Conservation (phyloP, 2,113 vertebrate genomes). For the Chloebia gouldiae region DNA sequence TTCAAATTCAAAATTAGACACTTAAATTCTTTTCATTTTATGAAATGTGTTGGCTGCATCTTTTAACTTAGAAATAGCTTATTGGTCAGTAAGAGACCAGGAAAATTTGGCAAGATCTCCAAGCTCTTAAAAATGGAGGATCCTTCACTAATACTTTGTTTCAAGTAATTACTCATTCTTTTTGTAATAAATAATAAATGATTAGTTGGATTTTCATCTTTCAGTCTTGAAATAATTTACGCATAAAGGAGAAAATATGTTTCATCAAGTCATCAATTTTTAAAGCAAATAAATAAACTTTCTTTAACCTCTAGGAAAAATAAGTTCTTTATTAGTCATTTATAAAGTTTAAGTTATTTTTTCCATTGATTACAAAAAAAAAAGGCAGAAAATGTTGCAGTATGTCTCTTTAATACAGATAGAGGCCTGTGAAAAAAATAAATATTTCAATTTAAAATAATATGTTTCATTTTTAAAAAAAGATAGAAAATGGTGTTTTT, state of each 20-base stretch:
- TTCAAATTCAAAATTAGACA: not conserved
- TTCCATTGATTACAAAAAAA: not conserved
- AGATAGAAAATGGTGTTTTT: not conserved
- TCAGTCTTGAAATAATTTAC: not conserved
- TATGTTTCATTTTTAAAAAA: not conserved
- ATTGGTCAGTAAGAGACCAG: not conserved
- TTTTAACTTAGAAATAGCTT: not conserved
- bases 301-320: not conserved
- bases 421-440: not conserved
- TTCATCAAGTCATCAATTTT: not conserved
- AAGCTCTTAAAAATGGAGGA: not conserved
- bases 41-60: not conserved
- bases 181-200: constrained; percentile 40
- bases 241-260: not conserved
- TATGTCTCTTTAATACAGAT: not conserved
- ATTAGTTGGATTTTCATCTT: not conserved
- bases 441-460: not conserved
- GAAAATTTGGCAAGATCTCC: not conserved
- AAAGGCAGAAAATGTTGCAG: not conserved
- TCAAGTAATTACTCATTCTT: not conserved
- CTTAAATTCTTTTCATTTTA: not conserved
- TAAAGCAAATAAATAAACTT: constrained; percentile 2
- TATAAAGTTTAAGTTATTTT: not conserved
- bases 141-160: not conserved
- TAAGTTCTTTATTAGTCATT: not conserved